Evolutionary conservation across 2,888 invertebrate species (phyloP), one percentile per base, ranked within the genome.

Genomic region (Marronus borbonicus): DNA sequence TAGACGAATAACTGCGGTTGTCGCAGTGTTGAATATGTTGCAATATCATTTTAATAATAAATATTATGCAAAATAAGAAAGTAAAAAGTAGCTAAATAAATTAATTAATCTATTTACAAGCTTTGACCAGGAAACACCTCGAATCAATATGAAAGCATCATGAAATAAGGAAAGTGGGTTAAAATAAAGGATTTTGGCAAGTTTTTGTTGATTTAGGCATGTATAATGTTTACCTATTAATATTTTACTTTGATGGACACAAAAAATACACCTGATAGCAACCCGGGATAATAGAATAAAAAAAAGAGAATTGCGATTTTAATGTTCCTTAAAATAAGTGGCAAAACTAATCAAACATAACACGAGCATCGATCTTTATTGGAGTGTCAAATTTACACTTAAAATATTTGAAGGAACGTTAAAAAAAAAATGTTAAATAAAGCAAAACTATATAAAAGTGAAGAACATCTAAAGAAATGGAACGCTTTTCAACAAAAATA

Each of bases 401-500:
- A 14, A 31, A 62, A 62, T 62, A 24, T 28, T 62, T 62, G 31
- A 31, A 62, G 44, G 44, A 44, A 62, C 0, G 10, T 8, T 28
- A 14, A 62, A 62, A 62, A 10, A 36, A 5, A 31, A 62, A 28
- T 28, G n/a, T 31, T 8, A 62, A 62, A 28, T n/a, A 4, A 62
- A 62, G 12, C 10, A 28, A 62, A 44, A 12, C 44, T 44, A 12
- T 12, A 44, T 12, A 44, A 44, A 44, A 44, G 28, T 31, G 5
- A 55, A 36, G 39, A 65, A 65, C 17, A 44, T 28, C 65, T 39
- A 31, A 5, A 65, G 65, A 65, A 39, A 65, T 8, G 50, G 24
- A 3, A 20, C 60, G 55, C n/a, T 39, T 60, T 60, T 60, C 20
- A 74, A 58, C 72, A 60, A 74, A 74, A 74, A 60, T 62, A 74